Conservation (phyloP, 2,888 invertebrate genomes). For the Erannis defoliaria region DNA sequence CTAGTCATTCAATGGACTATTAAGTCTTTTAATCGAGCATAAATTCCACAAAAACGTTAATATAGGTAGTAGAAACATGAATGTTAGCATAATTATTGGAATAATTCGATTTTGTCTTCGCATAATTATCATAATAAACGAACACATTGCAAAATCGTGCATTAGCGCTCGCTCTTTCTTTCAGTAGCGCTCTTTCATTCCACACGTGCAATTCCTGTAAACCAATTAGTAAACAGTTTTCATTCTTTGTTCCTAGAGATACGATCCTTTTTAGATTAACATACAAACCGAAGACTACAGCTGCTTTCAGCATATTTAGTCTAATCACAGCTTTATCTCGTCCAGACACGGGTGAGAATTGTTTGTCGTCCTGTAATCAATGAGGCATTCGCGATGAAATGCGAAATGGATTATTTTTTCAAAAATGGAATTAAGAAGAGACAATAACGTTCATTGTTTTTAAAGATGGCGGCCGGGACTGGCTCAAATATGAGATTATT, state of each 20-base stretch:
- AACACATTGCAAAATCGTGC: conserved; percentile 75
- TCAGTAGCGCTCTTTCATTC: conserved; percentile 60
- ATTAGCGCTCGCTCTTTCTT: conserved; percentile 64
- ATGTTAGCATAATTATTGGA: conserved; percentile 38
- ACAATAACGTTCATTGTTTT: conserved; percentile 86
- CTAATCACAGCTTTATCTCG: conserved; percentile 56
- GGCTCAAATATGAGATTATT: conserved; percentile 80
- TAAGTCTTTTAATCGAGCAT: conserved; percentile 22
- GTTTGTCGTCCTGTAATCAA: conserved; percentile 61
- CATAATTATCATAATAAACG: conserved; percentile 78
- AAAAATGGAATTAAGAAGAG: conserved; percentile 86
- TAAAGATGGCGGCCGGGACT: conserved; percentile 81
- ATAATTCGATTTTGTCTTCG: conserved; percentile 73
- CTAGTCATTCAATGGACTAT: conserved; percentile 24
- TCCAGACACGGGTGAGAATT: conserved; percentile 54
- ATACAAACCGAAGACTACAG: conserved; percentile 67
- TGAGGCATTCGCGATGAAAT: conserved; percentile 80
- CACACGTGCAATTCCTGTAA: conserved; percentile 72
- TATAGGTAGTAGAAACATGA: conserved; percentile 22
- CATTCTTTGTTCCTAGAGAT: conserved; percentile 61
- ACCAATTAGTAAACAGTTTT: conserved; percentile 74
- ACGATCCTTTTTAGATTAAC: conserved; percentile 68
- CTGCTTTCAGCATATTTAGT: conserved; percentile 58
- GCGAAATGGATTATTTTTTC: conserved; percentile 86
- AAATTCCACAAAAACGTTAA: conserved; percentile 27